Evolutionary conservation across 2,888 invertebrate genomes (phyloP).

Genomic region (Caenorhabditis zanzibari): DNA sequence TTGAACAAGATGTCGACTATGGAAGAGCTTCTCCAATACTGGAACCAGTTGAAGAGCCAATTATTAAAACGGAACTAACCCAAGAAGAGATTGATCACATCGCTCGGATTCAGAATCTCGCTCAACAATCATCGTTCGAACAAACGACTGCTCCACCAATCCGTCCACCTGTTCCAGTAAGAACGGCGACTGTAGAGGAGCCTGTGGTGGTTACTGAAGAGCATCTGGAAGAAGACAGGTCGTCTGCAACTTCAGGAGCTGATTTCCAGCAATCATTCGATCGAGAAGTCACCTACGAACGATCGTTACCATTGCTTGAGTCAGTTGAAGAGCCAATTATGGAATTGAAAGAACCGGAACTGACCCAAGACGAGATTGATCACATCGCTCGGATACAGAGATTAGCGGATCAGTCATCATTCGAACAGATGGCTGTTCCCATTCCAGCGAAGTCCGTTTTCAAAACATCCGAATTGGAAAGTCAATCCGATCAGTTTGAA

Average conservation of each 20-base stretch:
- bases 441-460: background rate
- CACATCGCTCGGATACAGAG: constrained; percentile 3
- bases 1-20: constrained; percentile 16
- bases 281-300: constrained; percentile 1
- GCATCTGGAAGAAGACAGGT: too few species aligned
- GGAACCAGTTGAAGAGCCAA: constrained; percentile 28
- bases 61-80: background rate
- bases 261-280: constrained; percentile 31
- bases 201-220: too few species aligned
- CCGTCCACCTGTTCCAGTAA: too few species aligned
- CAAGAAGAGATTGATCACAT: constrained; percentile 58
- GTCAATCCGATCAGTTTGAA: background rate
- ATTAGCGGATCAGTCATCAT: constrained; percentile 13
- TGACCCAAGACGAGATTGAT: constrained; percentile 17
- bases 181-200: too few species aligned
- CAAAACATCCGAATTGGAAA: background rate
- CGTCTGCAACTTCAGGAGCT: too few species aligned
- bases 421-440: background rate
- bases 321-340: constrained; percentile 12
- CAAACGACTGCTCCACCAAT: background rate
- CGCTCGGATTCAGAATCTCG: constrained; percentile 43
- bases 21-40: constrained; percentile 33
- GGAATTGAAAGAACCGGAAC: background rate
- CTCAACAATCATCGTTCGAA: constrained; percentile 14
- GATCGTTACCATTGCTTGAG: constrained; percentile 38